phyloP scores from a whole-genome alignment of 2,113 vertebrate genomes.

The Mobula birostris region DNA sequence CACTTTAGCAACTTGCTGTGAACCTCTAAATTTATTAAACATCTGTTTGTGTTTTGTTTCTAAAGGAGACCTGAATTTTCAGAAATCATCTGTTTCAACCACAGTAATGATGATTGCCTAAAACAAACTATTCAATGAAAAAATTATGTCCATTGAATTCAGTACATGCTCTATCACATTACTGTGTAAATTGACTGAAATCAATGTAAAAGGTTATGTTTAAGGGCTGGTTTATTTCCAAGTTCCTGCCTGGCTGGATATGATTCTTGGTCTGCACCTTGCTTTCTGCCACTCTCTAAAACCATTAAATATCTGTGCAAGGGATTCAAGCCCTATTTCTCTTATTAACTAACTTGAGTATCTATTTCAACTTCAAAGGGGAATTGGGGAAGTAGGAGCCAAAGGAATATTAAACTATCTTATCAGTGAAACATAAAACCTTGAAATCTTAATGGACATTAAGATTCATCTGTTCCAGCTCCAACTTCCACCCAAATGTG shows the following conservation, averaged over 20 bases:
- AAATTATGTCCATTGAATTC: not conserved
- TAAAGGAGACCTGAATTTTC: not conserved
- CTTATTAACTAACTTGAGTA: not conserved
- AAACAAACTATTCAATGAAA: not conserved
- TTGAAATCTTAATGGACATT: not conserved
- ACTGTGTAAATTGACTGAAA: not conserved
- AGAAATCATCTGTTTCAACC: not conserved
- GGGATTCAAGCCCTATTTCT: not conserved
- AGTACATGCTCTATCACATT: not conserved
- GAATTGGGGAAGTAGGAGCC: not conserved
- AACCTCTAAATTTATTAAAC: not conserved
- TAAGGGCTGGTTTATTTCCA: not conserved
- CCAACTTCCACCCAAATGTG: not conserved
- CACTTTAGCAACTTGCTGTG: not conserved
- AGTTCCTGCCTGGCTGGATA: not conserved
- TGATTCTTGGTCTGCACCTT: not conserved
- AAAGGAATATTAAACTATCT: not conserved
- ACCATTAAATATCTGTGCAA: not conserved
- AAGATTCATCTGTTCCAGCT: not conserved
- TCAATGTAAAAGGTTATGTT: not conserved
- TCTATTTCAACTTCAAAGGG: not conserved
- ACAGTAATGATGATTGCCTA: not conserved
- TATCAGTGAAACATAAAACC: not conserved
- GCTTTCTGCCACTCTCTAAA: not conserved
- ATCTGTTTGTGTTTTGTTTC: not conserved